A percentile compares a stretch with the other conserved stretches of the same genome.
Evolutionary conservation across 2,113 vertebrate genomes (phyloP).

Genomic region (Bombycilla garrulus): DNA sequence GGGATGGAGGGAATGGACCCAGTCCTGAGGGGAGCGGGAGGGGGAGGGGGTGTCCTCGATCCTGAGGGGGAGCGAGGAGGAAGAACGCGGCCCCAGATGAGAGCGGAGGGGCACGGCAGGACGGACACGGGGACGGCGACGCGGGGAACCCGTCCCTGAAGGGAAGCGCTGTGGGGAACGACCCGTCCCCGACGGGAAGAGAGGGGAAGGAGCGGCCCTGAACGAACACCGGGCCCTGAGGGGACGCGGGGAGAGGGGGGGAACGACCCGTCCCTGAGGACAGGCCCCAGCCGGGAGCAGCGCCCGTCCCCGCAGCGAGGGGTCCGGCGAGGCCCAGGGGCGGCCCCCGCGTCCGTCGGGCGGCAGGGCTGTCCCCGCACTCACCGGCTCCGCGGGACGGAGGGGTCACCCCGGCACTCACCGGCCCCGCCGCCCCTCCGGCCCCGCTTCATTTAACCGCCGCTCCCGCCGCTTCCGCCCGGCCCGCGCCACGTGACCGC

Average conservation of each 20-base stretch:
- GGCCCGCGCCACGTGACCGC: conserved; percentile 37
- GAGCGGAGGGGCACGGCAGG: neutral
- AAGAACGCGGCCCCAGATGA: neutral
- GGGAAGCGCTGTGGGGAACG: neutral
- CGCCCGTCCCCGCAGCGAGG: neutral
- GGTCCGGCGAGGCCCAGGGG: neutral
- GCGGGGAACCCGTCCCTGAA: neutral
- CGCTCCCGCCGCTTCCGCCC: conserved; percentile 46
- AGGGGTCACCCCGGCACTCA: neutral
- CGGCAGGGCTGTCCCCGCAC: neutral
- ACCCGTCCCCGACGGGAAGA: neutral
- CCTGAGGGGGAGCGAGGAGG: neutral
- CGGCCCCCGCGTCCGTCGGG: neutral
- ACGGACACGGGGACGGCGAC: neutral
- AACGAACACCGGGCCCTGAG: neutral
- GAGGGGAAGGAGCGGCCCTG: neutral
- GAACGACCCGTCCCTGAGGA: neutral
- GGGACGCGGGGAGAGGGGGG: neutral
- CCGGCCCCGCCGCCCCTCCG: neutral
- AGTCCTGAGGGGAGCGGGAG: neutral
- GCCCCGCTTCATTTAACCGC: conserved; percentile 44
- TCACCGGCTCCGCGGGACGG: neutral
- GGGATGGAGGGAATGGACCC: neutral
- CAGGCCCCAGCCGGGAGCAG: neutral
- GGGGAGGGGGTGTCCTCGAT: too few relatives aligned